Evolutionary conservation across 1,140 invertebrate genomes (phyloP), one percentile per base, ranked within the genome.

Genomic region (Rhynchophorus ferrugineus): DNA sequence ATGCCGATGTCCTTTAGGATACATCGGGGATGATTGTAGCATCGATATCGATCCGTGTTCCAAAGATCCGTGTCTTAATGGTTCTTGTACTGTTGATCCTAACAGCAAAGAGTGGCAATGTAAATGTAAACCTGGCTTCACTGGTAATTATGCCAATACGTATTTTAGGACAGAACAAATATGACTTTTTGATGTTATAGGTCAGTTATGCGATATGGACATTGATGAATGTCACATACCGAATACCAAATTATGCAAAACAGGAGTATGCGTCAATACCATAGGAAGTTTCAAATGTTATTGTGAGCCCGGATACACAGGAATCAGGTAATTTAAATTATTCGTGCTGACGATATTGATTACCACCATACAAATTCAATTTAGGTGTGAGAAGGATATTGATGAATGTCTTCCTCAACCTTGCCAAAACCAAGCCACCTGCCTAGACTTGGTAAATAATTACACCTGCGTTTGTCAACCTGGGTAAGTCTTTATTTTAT

Each of bases 401-500:
- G 83, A 93, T 69, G 90, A 93, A 67, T 94, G 90, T 66, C 77
- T 91, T 3, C 89, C 87, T 34, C 78, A 82, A 42, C 91, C 93
- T 0, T 98, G 94, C 71, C 77, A 82, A 56, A 91, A 97, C 64
- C 84, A 84, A 49, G 92, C 87, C 8, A 87, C 82, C 0, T 97
- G 95, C 69, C 72, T 83, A 54, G 91, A 97, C 68, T 74, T 81
- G 57, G 81, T 91, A 49, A 92, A 94, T 69, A 85, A 83, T 47
- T 95, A 85, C 69, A 79, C 83, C 56, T 97, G 92, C 64, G 69
- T 78, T 3, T 96, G 93, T 69, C 73, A 82, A 16, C 79, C 83
- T 0, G 92, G 92, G 6, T 95, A 85, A 62, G 75, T 80, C 39
- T 89, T 85, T 65, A 61, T 58, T 58, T 35, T 47, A 8, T 20